A percentile compares a stretch with the other conserved stretches of the same genome.
phyloP scores from a whole-genome alignment of 2,888 invertebrate genomes.

The Aphodius sticticus region DNA sequence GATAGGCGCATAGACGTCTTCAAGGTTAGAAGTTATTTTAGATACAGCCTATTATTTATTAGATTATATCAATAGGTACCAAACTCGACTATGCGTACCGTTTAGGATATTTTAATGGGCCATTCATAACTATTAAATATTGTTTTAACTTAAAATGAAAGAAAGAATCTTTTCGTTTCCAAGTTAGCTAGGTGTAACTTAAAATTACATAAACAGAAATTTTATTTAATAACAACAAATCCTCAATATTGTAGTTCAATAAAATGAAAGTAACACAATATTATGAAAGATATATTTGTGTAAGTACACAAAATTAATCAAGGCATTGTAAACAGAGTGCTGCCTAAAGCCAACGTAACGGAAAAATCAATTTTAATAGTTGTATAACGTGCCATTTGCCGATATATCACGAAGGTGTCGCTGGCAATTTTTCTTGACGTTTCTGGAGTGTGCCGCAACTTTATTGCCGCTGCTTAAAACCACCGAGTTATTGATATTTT shows the following conservation, averaged over 20 bases:
- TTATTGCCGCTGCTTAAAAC: constrained; percentile 35
- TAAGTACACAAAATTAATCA: neutral
- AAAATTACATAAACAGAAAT: no score
- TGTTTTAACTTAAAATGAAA: no score
- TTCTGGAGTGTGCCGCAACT: constrained; percentile 33
- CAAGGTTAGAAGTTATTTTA: no score
- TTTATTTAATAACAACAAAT: neutral
- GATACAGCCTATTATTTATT: no score
- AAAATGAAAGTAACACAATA: neutral
- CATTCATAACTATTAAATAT: no score
- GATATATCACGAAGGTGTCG: constrained; percentile 41
- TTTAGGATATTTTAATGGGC: no score
- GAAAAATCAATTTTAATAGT: constrained; percentile 43
- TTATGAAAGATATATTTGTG: constrained; percentile 19
- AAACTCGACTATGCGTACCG: no score
- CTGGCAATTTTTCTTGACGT: constrained; percentile 38
- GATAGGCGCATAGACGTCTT: no score
- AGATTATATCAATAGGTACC: no score
- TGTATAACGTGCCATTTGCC: constrained; percentile 39
- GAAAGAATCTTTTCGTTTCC: no score
- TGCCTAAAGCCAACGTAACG: neutral
- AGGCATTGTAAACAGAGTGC: neutral
- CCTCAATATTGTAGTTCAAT: neutral
- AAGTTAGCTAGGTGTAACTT: no score
- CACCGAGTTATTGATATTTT: constrained; percentile 41